Evolutionary conservation across 2,888 invertebrate species (phyloP), one percentile per base, ranked within the genome.

Genomic region (Platyscelio sp.): DNA sequence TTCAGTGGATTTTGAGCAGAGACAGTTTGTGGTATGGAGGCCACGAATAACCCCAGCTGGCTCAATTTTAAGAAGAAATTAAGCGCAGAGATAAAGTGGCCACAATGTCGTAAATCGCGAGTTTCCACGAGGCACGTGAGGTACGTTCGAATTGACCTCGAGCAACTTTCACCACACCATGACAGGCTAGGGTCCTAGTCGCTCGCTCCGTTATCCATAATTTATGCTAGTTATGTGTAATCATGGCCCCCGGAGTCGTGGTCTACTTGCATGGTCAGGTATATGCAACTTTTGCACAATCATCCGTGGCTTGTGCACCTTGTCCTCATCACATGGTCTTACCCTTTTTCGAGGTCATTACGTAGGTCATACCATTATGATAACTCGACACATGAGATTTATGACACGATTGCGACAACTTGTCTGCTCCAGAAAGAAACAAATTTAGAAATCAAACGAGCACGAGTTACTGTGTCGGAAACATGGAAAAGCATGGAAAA

Each of bases 141-240:
- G 67, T 86, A 82, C 79, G 82, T 71, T 86, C 70, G 87, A 89
- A 87, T 91, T 90, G 91, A 91, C 92, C 91, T 92, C 92, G 91
- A 89, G 89, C 87, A 92, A 92, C 92, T 92, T 92, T 92, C 92
- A 92, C 92, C 91, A n/a, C n/a, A 87, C 83, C 72, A 83, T 78
- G 84, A 85, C 86, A 88, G 68, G 85, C 80, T 81, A 80, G 76
- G 71, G 85, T 74, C 76, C 77, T 72, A 78, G 71, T 67, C 80
- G 86, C 78, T 85, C 56, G 78, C 70, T 88, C 89, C 87, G 88
- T 88, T 89, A 85, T 88, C 87, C 85, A 87, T 91, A 90, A 92
- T 92, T 91, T 91, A 91, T 91, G 90, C 89, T 87, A 88, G 87
- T 91, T 91, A 91, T 90, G 91, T 91, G 90, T 89, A 89, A 90